phyloP scores from a whole-genome alignment of 2,113 vertebrate species.

The Genyomyrus donnyi region DNA sequence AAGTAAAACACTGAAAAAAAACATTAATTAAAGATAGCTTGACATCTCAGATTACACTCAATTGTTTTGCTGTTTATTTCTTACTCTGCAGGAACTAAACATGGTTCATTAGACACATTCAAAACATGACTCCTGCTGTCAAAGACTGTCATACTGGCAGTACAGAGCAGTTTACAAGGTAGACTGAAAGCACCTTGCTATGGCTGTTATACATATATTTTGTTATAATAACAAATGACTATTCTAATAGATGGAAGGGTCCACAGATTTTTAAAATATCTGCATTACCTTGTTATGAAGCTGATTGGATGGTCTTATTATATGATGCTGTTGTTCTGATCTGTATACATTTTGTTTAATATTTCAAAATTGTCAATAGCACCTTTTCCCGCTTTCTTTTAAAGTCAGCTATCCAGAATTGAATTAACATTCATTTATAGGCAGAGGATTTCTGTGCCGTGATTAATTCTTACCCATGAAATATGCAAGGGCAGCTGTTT shows the following conservation, averaged over 20 bases:
- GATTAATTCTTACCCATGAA: background rate
- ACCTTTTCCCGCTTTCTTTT: background rate
- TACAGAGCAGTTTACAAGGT: background rate
- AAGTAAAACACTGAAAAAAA: background rate
- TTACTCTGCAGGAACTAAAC: background rate
- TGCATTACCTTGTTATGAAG: background rate
- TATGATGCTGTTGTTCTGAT: background rate
- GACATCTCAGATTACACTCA: background rate
- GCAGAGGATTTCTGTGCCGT: background rate
- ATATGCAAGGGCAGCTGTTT: background rate
- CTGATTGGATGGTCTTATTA: background rate
- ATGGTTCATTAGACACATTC: background rate
- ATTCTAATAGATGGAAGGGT: background rate
- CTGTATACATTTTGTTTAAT: background rate
- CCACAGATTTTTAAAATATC: background rate
- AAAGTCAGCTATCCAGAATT: background rate
- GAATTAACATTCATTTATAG: background rate
- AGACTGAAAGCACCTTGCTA: background rate
- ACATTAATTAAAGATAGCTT: background rate
- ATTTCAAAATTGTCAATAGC: background rate
- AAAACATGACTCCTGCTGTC: background rate
- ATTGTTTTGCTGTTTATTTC: background rate
- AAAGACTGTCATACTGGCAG: background rate
- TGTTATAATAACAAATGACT: background rate
- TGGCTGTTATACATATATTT: background rate